Conservation (phyloP, 2,113 vertebrate genomes). For the Zosterops lateralis region DNA sequence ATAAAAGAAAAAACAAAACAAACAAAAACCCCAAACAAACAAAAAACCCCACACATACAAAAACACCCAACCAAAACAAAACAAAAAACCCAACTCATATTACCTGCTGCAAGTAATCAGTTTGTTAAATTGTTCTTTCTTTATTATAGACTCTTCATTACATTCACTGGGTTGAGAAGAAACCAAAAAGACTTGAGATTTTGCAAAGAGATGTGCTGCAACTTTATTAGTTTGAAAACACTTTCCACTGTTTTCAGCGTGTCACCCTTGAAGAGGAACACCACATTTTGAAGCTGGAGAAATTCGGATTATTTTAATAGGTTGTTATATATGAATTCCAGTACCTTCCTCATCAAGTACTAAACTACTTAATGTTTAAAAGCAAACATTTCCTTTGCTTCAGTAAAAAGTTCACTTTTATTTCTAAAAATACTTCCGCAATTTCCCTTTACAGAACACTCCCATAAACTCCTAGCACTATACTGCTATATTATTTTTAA, state of each 20-base stretch:
- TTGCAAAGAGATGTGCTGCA: background rate
- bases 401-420: background rate
- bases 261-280: background rate
- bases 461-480: background rate
- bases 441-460: background rate
- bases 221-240: background rate
- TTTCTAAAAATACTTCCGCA: background rate
- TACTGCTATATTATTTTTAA: background rate
- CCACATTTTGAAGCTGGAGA: background rate
- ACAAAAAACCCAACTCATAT: background rate
- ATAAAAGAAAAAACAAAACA: background rate
- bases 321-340: background rate
- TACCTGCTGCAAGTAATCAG: background rate
- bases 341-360: background rate
- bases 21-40: background rate
- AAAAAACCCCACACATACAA: background rate
- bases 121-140: background rate
- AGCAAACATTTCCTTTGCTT: background rate
- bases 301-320: background rate
- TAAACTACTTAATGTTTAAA: background rate
- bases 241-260: background rate
- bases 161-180: background rate
- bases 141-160: background rate
- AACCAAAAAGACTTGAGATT: background rate
- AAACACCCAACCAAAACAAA: background rate